A percentile compares a stretch with the other conserved stretches of the same genome.
phyloP scores from a whole-genome alignment of 2,113 vertebrate genomes.

The Myotis brandtii region DNA sequence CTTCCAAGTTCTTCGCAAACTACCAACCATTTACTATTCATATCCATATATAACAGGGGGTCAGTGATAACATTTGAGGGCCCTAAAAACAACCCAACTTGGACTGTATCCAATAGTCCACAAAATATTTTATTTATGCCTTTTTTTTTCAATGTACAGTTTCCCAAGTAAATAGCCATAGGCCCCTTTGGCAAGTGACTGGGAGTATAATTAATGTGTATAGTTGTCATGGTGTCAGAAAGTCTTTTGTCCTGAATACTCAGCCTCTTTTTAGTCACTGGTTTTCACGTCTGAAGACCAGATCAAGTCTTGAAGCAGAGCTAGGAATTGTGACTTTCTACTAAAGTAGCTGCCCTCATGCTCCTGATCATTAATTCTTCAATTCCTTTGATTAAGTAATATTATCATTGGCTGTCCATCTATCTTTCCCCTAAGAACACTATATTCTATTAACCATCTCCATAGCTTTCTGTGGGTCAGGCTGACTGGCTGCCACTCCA shows the following conservation, averaged over 20 bases:
- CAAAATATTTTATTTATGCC: not conserved
- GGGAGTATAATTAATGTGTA: not conserved
- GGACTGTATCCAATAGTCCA: not conserved
- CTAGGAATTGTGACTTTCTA: not conserved
- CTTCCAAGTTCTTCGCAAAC: not conserved
- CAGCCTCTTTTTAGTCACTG: not conserved
- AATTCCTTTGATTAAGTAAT: not conserved
- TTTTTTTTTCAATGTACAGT: not conserved
- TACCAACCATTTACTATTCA: not conserved
- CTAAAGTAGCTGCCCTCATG: not conserved
- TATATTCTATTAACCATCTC: not conserved
- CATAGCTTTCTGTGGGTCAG: not conserved
- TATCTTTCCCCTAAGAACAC: not conserved
- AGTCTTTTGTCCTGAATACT: not conserved
- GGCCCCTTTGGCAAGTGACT: not conserved
- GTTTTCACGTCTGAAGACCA: not conserved
- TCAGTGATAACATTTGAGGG: not conserved
- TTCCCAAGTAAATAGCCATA: not conserved
- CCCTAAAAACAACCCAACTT: not conserved
- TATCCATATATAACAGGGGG: not conserved
- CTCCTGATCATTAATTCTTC: not conserved
- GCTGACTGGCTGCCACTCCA: not conserved
- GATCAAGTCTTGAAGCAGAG: not conserved
- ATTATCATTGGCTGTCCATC: not conserved
- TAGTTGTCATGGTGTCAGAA: not conserved